Evolutionary conservation across 1,140 invertebrate genomes (phyloP), one percentile per base, ranked within the genome.

Genomic region (Aricia agestis): DNA sequence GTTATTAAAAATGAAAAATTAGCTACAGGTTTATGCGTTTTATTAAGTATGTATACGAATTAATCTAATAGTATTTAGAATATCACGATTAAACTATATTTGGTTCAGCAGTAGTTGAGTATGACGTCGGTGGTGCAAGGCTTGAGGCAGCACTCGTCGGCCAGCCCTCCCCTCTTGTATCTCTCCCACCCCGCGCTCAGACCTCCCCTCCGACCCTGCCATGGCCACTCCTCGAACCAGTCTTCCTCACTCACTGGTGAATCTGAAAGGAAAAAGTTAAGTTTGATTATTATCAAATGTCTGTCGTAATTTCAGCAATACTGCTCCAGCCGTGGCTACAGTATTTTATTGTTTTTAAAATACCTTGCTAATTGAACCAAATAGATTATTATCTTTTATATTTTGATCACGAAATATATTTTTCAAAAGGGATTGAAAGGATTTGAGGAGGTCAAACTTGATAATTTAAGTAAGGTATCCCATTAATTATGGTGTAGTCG

Each of bases 101-200:
- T 42, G 10, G 15, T 74, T 72, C 10, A 81, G 57, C 81, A 82
- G 67, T 79, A 82, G 61, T 70, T 78, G 3, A 78, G 76, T 19
- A 82, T 78, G 15, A 77, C 77, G 10, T 77, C 76, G 18, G 72
- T 74, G 11, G 79, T 76, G 69, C 81, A 82, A 0, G 79, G 69
- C 15, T 79, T 80, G 45, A 77, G 71, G 68, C 81, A 82, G 63
- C 81, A 82, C 31, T 79, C 77, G 67, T 81, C 77, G 15, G 77
- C 81, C 9, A 82, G 72, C 3, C 81, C 81, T 7, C 63, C 67
- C 5, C 79, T 76, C 59, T 82, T 82, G 66, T 76, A 75, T 9
- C 77, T 69, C 2, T 67, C 59, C 77, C 81, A 79, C 59, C 72
- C 70, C 1, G 73, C 79, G 15, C 59, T 74, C 6, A 80, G 45